Percentiles rank a stretch among this genome's conserved stretches.
Evolutionary conservation across 1,140 invertebrate genomes (phyloP).

Genomic region (Streblospio benedicti): DNA sequence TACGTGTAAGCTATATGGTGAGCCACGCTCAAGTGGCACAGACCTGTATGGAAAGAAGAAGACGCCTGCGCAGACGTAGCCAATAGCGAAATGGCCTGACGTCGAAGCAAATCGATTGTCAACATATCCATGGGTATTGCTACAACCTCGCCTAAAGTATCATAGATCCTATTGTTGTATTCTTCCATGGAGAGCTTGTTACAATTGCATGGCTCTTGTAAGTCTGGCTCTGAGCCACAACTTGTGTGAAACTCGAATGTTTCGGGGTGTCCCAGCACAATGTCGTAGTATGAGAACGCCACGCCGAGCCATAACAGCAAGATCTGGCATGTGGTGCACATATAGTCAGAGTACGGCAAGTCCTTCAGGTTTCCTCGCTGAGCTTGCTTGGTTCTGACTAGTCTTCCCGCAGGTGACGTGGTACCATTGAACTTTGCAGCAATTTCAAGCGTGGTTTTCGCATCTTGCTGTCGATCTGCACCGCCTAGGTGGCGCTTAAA

Average conservation of each 20-base stretch:
- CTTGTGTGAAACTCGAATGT: conserved; percentile 57
- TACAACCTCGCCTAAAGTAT: conserved; percentile 17
- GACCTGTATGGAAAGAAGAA: conserved; percentile 70
- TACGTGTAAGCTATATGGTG: conserved; percentile 66
- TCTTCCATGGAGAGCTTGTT: too few species aligned
- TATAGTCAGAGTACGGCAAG: conserved; percentile 33
- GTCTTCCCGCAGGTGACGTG: conserved; percentile 69
- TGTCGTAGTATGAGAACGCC: conserved; percentile 90
- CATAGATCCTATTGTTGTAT: conserved; percentile 18
- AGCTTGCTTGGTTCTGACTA: conserved; percentile 40
- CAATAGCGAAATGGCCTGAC: conserved; percentile 85
- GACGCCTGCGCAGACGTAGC: conserved; percentile 75
- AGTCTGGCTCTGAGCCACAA: too few species aligned
- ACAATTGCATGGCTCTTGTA: too few species aligned
- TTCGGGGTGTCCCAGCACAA: conserved; percentile 89
- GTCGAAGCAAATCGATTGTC: conserved; percentile 77
- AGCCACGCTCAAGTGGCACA: conserved; percentile 53
- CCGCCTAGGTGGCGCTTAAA: conserved; percentile 79
- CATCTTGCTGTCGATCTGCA: conserved; percentile 73
- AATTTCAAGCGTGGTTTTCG: conserved; percentile 67
- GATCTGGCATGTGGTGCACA: conserved; percentile 32
- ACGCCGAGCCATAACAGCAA: conserved; percentile 69
- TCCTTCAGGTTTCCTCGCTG: conserved; percentile 27
- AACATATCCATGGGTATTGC: conserved; percentile 55
- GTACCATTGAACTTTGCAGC: conserved; percentile 79